A percentile compares a stretch with the other conserved stretches of the same genome.
Conservation (phyloP, 2,113 vertebrate genomes). For the Alethe castanea region DNA sequence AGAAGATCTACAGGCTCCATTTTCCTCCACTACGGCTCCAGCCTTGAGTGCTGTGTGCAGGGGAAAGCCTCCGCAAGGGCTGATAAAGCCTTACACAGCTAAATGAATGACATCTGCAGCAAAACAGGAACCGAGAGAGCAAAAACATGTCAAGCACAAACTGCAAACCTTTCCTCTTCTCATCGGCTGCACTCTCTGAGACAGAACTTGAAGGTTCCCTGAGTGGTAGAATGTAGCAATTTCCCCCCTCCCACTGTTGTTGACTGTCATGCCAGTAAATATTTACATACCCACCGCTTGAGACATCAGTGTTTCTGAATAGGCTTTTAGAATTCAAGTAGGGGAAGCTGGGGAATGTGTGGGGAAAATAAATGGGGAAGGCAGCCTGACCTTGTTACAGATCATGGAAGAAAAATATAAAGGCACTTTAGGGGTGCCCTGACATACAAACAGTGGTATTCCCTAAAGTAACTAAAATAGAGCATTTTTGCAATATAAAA, state of each 20-base stretch:
- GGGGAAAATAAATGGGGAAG: not conserved
- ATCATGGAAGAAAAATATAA: not conserved
- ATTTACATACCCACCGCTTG: slow-evolving; percentile 62
- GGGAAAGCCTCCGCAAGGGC: not conserved
- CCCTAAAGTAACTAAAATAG: not conserved
- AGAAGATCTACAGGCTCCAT: slow-evolving; percentile 59
- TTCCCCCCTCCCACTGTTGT: slow-evolving; percentile 23
- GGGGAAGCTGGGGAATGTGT: not conserved
- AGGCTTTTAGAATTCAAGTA: not conserved
- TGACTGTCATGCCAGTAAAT: slow-evolving; percentile 65
- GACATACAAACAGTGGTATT: not conserved
- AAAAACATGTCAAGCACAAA: not conserved
- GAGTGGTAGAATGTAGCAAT: slow-evolving; percentile 62
- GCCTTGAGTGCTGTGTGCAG: not conserved
- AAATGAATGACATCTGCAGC: slow-evolving; percentile 7
- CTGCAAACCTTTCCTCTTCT: slow-evolving; percentile 45
- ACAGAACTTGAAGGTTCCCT: slow-evolving; percentile 59
- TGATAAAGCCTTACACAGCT: slow-evolving; percentile 34
- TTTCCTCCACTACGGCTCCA: not conserved
- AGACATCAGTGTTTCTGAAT: slow-evolving; percentile 6
- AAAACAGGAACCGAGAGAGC: slow-evolving; percentile 43
- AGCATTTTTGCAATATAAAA: not conserved
- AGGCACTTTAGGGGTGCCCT: not conserved
- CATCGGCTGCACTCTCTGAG: not conserved
- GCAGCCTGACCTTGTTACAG: not conserved